phyloP scores from a whole-genome alignment of 1,140 invertebrate genomes.

The Metopolophium dirhodum region DNA sequence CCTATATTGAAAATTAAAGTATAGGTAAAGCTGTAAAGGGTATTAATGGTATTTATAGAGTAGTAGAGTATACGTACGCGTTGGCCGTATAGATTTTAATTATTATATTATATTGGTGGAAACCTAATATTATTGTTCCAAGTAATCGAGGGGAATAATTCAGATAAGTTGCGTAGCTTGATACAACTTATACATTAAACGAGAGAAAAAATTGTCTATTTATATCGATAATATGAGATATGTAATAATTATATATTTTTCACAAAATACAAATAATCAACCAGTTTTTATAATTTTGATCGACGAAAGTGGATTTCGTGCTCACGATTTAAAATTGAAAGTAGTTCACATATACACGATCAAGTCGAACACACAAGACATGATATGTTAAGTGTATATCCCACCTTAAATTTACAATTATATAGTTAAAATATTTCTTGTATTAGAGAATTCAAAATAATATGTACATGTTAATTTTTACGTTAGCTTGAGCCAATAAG shows the following conservation, averaged over 20 bases:
- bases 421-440: neutral
- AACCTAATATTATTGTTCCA: neutral
- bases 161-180: neutral
- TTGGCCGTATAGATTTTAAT: neutral
- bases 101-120: neutral
- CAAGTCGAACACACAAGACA: neutral
- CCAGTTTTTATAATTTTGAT: neutral
- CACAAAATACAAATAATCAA: neutral
- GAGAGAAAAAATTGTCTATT: neutral
- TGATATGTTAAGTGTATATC: neutral
- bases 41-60: neutral
- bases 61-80: neutral
- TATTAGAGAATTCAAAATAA: neutral
- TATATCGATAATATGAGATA: neutral
- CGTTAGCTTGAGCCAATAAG: neutral
- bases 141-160: neutral
- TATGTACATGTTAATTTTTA: neutral
- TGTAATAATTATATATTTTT: neutral
- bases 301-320: slow-evolving; percentile 20
- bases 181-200: neutral
- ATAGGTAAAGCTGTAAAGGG: too few relatives aligned
- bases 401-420: neutral
- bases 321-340: slow-evolving; percentile 19
- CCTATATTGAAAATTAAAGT: neutral
- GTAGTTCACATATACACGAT: neutral